phyloP scores from a whole-genome alignment of 2,888 invertebrate genomes.

The Drosophila colorata region DNA sequence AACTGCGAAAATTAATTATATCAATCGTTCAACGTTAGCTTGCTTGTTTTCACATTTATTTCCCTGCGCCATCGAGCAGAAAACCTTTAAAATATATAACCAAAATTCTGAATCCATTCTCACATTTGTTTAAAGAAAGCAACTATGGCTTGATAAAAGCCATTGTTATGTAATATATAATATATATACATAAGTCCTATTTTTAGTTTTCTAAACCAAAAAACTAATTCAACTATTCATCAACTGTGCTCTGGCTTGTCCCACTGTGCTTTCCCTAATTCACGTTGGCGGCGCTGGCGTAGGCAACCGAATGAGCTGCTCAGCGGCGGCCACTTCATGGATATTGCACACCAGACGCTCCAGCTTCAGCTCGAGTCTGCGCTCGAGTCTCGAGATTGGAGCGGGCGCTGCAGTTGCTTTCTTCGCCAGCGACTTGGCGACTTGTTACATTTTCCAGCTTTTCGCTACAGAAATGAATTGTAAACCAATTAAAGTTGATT shows the following conservation, averaged over 20 bases:
- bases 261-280: conserved; percentile 72
- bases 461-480: conserved; percentile 77
- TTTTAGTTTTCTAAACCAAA: too few species aligned
- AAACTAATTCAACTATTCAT: too few species aligned
- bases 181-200: too few species aligned
- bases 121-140: too few species aligned
- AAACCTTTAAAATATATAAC: too few species aligned
- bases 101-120: too few species aligned
- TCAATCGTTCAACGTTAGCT: too few species aligned
- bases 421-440: conserved; percentile 55
- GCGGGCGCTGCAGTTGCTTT: conserved; percentile 58
- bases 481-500: conserved; percentile 76
- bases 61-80: too few species aligned
- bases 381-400: conserved; percentile 14
- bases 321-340: conserved; percentile 67
- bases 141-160: too few species aligned
- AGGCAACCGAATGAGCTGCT: conserved; percentile 30
- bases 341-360: conserved; percentile 68
- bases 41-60: too few species aligned
- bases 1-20: too few species aligned
- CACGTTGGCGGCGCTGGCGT: conserved; percentile 43
- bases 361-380: background rate
- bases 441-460: conserved; percentile 72
- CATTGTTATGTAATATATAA: too few species aligned
- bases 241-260: background rate